Evolutionary conservation across 1,140 invertebrate genomes (phyloP).

Genomic region (Brachionus asplanchnoidis): DNA sequence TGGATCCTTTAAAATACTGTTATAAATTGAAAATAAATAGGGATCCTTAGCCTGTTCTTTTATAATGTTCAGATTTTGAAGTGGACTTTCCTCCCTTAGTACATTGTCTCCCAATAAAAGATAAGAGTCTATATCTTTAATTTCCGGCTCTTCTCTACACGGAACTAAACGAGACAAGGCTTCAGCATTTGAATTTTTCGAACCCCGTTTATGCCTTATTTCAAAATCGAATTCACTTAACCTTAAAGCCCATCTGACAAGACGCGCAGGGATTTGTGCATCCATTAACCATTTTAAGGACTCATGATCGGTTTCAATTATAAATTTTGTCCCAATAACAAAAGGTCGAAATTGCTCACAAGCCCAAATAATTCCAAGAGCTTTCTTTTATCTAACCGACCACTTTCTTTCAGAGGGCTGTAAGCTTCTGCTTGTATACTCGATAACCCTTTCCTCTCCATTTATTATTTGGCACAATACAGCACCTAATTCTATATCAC

Average conservation of each 20-base stretch:
- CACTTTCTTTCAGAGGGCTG: background rate
- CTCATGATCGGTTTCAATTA: too few species aligned
- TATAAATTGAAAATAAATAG: too few species aligned
- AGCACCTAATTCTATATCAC: constrained; percentile 36
- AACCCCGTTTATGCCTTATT: constrained; percentile 53
- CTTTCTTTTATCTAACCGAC: background rate
- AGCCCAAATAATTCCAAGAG: background rate
- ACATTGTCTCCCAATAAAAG: too few species aligned
- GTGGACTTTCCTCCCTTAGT: too few species aligned
- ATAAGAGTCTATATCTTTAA: too few species aligned
- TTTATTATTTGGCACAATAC: constrained; percentile 43
- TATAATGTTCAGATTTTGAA: too few species aligned
- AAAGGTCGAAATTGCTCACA: background rate
- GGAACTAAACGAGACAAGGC: too few species aligned
- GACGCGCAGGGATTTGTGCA: background rate
- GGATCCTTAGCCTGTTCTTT: too few species aligned
- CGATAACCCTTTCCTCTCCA: constrained; percentile 13
- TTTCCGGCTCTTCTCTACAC: too few species aligned
- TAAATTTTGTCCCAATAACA: background rate
- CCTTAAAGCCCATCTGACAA: constrained; percentile 57
- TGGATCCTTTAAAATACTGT: too few species aligned
- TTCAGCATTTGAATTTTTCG: constrained; percentile 49
- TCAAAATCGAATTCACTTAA: constrained; percentile 58
- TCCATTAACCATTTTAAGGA: constrained; percentile 19
- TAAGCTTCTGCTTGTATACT: background rate